A percentile compares a stretch with the other conserved stretches of the same genome.
These are phyloP conservation scores for Aplysina aerophoba DNA, from an alignment of 37 sponge, comb jelly and placozoan species.

Conservation along the genomic window DNA sequence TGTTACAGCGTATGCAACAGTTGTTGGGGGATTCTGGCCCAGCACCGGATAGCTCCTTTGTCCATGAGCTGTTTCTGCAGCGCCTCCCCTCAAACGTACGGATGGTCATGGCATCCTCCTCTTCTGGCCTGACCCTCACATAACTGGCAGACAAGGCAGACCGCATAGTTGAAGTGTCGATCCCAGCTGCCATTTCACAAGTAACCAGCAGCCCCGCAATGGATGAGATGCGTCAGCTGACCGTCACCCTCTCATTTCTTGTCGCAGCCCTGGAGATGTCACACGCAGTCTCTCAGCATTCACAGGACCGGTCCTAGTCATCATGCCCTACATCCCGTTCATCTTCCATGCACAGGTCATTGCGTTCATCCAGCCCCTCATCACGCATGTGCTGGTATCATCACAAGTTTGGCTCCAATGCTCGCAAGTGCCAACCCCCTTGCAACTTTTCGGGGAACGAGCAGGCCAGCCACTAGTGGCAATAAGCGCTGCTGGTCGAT, in stretches of 20 bases:
- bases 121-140: background rate
- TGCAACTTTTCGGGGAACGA: background rate
- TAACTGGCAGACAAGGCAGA: slow-evolving; percentile 2
- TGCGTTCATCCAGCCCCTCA: background rate
- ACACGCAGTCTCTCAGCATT: background rate
- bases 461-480: slow-evolving; percentile 6
- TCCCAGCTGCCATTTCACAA: background rate
- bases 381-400: background rate
- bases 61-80: slow-evolving; percentile 4
- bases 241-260: background rate
- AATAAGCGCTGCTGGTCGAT: background rate
- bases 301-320: too few relatives aligned
- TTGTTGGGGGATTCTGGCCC: slow-evolving; percentile 11
- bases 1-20: slow-evolving; percentile 19
- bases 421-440: slow-evolving; percentile 1
- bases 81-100: slow-evolving; percentile 9
- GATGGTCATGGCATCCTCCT: background rate
- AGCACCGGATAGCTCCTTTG: background rate
- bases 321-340: background rate
- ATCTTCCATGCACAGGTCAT: background rate
- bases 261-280: background rate
- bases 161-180: background rate
- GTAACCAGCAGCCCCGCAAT: background rate
- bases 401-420: background rate
- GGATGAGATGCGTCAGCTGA: slow-evolving; percentile 1